These are phyloP conservation scores for Physocephala rufipes DNA, from an alignment of 2,888 invertebrate species.

Conservation along the genomic window DNA sequence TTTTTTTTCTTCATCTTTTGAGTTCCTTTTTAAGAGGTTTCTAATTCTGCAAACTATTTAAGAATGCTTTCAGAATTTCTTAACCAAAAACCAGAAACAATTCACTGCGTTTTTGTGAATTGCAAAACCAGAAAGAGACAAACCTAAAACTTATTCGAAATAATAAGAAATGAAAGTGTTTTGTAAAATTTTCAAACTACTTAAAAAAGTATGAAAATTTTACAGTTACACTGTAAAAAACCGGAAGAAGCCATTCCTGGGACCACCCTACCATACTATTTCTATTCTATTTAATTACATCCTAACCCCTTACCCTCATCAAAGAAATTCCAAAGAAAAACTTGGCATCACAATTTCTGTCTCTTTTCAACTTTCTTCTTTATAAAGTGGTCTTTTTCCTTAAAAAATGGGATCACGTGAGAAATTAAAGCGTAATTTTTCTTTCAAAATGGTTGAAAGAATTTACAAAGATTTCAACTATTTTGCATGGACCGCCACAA, in stretches of 20 bases:
- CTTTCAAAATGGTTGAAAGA: slow-evolving; percentile 39
- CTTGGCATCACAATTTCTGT: neutral
- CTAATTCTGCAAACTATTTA: slow-evolving; percentile 45
- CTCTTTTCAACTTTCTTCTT: neutral
- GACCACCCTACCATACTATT: too few species aligned
- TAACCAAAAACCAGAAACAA: slow-evolving; percentile 46
- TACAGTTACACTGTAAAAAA: slow-evolving; percentile 34
- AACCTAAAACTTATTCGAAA: slow-evolving; percentile 14
- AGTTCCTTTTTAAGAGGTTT: slow-evolving; percentile 30
- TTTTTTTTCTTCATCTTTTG: neutral
- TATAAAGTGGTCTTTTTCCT: slow-evolving; percentile 38
- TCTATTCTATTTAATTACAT: too few species aligned
- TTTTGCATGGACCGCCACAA: slow-evolving; percentile 62
- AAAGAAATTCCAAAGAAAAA: neutral
- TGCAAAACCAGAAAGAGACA: slow-evolving; percentile 62
- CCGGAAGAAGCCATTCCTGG: neutral
- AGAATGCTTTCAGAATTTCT: slow-evolving; percentile 38
- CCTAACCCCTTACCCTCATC: neutral
- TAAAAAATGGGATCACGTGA: slow-evolving; percentile 66
- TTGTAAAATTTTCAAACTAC: slow-evolving; percentile 24
- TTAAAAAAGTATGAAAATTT: slow-evolving; percentile 39
- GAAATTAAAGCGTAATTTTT: slow-evolving; percentile 53
- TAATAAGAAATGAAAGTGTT: slow-evolving; percentile 15
- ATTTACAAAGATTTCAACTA: slow-evolving; percentile 58
- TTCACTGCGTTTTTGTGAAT: slow-evolving; percentile 66